Percentiles rank a stretch among this genome's conserved stretches.
Conservation (phyloP, 2,888 invertebrate species). For the Torymus auratus region DNA sequence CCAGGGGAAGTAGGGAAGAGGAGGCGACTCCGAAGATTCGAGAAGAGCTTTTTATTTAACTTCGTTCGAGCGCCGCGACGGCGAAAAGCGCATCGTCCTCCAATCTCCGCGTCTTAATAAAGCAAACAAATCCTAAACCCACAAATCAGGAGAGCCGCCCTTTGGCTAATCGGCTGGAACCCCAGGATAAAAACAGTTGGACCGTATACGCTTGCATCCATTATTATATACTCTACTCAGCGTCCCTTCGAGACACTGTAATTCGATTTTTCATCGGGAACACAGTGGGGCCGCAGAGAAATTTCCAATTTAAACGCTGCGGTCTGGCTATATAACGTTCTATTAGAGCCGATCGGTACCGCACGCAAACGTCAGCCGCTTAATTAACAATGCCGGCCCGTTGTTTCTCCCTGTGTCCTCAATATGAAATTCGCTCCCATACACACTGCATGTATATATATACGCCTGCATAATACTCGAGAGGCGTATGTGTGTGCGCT, state of each 20-base stretch:
- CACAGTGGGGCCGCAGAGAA: not conserved
- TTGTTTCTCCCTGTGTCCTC: constrained; percentile 14
- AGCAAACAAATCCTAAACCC: no score
- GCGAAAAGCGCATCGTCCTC: no score
- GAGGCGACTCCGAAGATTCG: constrained; percentile 4
- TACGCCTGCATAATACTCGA: not conserved
- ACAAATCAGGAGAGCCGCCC: no score
- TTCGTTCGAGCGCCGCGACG: not conserved
- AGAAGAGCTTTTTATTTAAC: constrained; percentile 14
- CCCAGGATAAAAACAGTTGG: no score
- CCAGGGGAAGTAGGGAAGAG: no score
- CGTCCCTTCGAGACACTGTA: not conserved
- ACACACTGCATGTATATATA: not conserved
- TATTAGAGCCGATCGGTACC: constrained; percentile 16
- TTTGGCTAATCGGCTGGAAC: no score
- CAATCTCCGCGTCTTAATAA: no score
- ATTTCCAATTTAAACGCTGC: constrained; percentile 25
- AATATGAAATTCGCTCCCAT: constrained; percentile 29
- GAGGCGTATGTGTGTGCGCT: not conserved
- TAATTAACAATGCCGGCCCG: constrained; percentile 38
- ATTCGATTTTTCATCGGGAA: constrained; percentile 34
- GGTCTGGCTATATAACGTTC: constrained; percentile 24
- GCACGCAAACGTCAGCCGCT: constrained; percentile 8
- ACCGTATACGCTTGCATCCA: no score
- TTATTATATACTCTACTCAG: not conserved